phyloP scores from a whole-genome alignment of 1,140 invertebrate species.

The Heliconius hermathena region DNA sequence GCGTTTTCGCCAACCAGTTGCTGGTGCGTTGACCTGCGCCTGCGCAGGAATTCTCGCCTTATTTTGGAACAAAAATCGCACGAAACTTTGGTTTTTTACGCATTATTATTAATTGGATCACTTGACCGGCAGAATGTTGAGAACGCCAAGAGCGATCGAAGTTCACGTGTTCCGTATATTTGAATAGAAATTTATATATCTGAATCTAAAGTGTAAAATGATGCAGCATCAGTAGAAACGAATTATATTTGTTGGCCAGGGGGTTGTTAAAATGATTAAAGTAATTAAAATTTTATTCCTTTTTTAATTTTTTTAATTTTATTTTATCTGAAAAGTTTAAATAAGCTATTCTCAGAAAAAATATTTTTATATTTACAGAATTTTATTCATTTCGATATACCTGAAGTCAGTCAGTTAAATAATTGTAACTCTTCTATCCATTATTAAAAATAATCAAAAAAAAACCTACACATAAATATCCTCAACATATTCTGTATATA shows the following conservation, averaged over 20 bases:
- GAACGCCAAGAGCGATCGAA: slow-evolving; percentile 41
- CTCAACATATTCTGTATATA: background rate
- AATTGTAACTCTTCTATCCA: too few relatives aligned
- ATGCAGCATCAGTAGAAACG: background rate
- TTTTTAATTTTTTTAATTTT: too few relatives aligned
- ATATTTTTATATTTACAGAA: too few relatives aligned
- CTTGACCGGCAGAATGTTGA: slow-evolving; percentile 61
- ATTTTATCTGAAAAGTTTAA: too few relatives aligned
- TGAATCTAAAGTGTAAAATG: background rate
- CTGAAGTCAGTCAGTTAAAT: too few relatives aligned
- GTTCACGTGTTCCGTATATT: slow-evolving; percentile 42
- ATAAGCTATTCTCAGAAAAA: too few relatives aligned
- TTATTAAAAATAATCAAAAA: background rate
- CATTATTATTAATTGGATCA: slow-evolving; percentile 79
- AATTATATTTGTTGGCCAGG: background rate
- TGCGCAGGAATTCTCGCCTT: slow-evolving; percentile 64
- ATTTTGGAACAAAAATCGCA: slow-evolving; percentile 72
- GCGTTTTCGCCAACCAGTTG: slow-evolving; percentile 74
- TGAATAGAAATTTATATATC: background rate
- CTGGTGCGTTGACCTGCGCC: slow-evolving; percentile 55
- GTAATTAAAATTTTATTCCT: background rate
- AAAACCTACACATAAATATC: background rate
- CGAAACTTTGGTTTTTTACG: slow-evolving; percentile 68
- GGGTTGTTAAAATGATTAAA: background rate
- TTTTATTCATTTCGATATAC: too few relatives aligned